Conservation (phyloP, 2,797 vertebrate species). For the Poeciliopsis gracilis region DNA sequence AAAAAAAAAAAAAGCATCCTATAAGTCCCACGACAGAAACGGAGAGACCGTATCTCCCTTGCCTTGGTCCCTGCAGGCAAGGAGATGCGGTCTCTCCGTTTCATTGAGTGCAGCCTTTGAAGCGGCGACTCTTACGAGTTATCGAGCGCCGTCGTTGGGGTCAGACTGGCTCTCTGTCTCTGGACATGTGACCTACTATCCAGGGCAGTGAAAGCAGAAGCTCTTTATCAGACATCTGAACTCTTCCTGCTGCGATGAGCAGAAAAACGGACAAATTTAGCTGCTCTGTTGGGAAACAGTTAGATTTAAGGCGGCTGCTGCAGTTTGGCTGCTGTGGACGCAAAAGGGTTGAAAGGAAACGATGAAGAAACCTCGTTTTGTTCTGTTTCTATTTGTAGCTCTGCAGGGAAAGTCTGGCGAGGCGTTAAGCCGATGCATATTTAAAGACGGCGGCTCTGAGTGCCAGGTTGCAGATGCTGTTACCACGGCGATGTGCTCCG, state of each 20-base stretch:
- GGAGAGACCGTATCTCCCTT: neutral
- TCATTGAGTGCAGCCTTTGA: neutral
- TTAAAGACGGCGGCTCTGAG: neutral
- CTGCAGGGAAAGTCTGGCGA: neutral
- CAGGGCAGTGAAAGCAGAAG: slow-evolving; percentile 1
- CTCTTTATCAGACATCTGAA: neutral
- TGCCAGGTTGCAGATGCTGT: neutral
- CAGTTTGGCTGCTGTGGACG: neutral
- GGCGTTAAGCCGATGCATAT: neutral
- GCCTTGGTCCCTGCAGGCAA: neutral
- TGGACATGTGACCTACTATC: slow-evolving; percentile 1
- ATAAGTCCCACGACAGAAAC: neutral
- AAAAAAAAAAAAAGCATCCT: neutral
- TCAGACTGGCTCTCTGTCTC: neutral
- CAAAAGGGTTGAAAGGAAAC: neutral
- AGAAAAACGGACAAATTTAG: neutral
- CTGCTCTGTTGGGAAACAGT: neutral
- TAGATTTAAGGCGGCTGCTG: neutral
- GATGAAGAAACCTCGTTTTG: neutral
- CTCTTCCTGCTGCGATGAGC: slow-evolving; percentile 5
- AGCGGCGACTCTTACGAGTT: neutral
- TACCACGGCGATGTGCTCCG: neutral
- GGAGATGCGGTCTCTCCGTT: neutral
- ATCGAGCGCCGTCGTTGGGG: neutral
- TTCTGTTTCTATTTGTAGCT: neutral